Evolutionary conservation across 2,888 invertebrate genomes (phyloP).

Genomic region (Lycaena phlaeas): DNA sequence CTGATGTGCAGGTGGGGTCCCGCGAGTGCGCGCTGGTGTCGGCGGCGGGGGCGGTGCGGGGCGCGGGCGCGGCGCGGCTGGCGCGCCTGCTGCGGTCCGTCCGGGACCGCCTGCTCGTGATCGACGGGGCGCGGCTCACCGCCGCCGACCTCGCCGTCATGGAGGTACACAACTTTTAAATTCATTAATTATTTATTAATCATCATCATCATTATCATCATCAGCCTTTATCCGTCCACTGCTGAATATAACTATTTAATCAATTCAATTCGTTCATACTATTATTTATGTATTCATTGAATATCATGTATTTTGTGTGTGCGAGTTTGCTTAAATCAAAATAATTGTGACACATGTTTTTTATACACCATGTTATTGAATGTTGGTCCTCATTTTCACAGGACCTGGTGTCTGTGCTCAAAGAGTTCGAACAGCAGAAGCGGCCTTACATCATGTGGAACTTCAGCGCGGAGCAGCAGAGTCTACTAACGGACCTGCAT

Average conservation of each 20-base stretch:
- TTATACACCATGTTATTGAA: too few species aligned
- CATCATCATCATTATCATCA: too few species aligned
- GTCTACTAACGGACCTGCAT: constrained; percentile 34
- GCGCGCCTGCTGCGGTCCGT: constrained; percentile 23
- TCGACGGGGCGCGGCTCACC: constrained; percentile 36
- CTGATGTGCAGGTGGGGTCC: constrained; percentile 38
- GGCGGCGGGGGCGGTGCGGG: constrained; percentile 33
- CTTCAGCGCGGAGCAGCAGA: constrained; percentile 34
- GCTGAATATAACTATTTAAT: too few species aligned
- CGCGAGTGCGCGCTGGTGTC: constrained; percentile 36
- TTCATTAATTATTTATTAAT: too few species aligned
- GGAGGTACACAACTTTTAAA: too few species aligned
- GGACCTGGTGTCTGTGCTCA: constrained; percentile 43
- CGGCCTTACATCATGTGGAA: constrained; percentile 48
- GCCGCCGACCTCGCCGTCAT: constrained; percentile 45
- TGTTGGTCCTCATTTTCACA: constrained; percentile 30
- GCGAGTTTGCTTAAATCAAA: too few species aligned
- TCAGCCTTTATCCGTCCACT: too few species aligned
- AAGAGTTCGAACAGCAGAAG: constrained; percentile 38
- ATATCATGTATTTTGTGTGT: too few species aligned
- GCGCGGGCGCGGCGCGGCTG: constrained; percentile 37
- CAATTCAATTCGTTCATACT: too few species aligned
- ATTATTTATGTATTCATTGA: too few species aligned
- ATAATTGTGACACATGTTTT: too few species aligned
- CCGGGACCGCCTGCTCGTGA: constrained; percentile 21